A percentile compares a stretch with the other conserved stretches of the same genome.
phyloP scores from a whole-genome alignment of 2,113 vertebrate species.

The Madoqua kirkii region DNA sequence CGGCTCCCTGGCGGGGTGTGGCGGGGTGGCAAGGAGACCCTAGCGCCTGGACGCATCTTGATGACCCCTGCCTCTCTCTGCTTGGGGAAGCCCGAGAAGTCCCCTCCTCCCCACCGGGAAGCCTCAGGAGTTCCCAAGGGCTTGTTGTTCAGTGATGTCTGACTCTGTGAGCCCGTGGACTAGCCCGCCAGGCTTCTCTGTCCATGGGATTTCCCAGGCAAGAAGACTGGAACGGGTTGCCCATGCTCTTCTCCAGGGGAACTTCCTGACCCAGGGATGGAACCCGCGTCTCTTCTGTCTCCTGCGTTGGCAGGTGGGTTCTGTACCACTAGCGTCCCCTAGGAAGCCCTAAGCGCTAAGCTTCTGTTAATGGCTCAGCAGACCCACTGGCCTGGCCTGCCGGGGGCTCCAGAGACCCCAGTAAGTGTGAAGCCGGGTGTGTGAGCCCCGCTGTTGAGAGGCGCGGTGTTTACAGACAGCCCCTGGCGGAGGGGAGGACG shows the following conservation, averaged over 20 bases:
- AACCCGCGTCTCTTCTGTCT: rapidly evolving
- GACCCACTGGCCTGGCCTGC: neutral
- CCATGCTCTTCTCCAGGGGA: neutral
- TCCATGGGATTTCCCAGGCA: neutral
- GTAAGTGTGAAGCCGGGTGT: neutral
- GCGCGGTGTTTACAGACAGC: rapidly evolving
- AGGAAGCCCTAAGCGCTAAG: neutral
- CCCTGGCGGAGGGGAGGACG: neutral
- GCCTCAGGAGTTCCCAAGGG: neutral
- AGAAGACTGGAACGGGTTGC: neutral
- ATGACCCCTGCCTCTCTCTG: too few relatives aligned
- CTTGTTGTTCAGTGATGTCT: neutral
- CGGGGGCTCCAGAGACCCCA: neutral
- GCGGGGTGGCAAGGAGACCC: neutral
- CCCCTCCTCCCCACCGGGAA: neutral
- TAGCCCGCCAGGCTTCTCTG: neutral
- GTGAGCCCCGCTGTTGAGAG: neutral
- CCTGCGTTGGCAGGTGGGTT: rapidly evolving
- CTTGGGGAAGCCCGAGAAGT: neutral
- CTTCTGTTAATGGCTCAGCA: neutral
- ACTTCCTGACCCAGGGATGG: neutral
- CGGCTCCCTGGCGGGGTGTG: too few relatives aligned
- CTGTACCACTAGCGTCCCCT: rapidly evolving
- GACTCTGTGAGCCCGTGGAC: neutral
- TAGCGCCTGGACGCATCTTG: rapidly evolving